Base-by-base conservation (phyloP, 92 coral and sea anemone species). In the Isaurus tuberculatus region DNA sequence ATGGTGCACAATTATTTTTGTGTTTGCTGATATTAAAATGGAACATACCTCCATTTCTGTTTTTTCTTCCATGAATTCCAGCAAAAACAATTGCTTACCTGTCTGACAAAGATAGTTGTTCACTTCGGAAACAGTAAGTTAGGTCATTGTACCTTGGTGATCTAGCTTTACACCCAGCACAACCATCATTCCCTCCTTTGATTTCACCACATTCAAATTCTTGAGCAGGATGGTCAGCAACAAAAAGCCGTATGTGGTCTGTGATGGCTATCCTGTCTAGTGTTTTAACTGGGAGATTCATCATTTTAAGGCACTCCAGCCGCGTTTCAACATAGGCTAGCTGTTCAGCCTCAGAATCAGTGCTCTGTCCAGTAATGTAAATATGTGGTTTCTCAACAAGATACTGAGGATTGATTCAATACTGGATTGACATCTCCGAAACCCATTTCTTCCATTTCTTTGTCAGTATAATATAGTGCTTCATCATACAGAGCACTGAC, bases 121-220 rank as follows among this genome's bases (percentile, higher is more conserved):
- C 75, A 8, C 57, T 63, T 73, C 83, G 75, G 15, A 64, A 23
- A 46, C 83, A 73, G 2, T 44, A 71, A 2, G 81, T 25, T 2
- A 65, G 44, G 30, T 85, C 79, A 22, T 13, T 1, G n/a, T 66
- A 85, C 5, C 10, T 26, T 19, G 79, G 25, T 77, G 79, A 77
- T 68, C 80, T 73, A 25, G 66, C 80, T 30, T 53, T 30, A 28
- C 75, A 66, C 32, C 69, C 84, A 37, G 75, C 46, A 64, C 90
- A 89, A 28, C 81, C 90, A 81, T 85, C 72, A 40, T 66, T 40
- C 23, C 92, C 90, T 2, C 83, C 87, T 75, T 87, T 88, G 53
- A 84, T 85, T 19, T 87, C 86, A 6, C 89, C 94, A 87, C 83
- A 80, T 30, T 90, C 91, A 73, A 90, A 58, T 37, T 87, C 89